These are phyloP conservation scores for Dryocosmus kuriphilus DNA, from an alignment of 2,888 invertebrate species.

Conservation along the genomic window DNA sequence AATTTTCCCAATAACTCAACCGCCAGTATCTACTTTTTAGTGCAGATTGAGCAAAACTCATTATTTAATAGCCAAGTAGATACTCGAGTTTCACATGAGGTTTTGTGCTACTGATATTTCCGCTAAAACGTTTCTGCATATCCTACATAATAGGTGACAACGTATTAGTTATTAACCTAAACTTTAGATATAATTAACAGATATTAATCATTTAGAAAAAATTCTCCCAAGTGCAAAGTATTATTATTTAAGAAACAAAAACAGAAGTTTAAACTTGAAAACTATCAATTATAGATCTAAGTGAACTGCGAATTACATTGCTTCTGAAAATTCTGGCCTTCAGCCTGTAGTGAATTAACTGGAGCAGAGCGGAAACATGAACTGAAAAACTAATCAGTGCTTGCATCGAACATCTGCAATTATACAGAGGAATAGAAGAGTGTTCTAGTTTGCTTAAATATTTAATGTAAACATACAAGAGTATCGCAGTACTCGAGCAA, in stretches of 20 bases:
- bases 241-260: not conserved
- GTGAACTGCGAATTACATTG: not conserved
- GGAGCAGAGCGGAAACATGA: not conserved
- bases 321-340: not conserved
- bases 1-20: slow-evolving; percentile 16
- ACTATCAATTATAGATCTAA: not conserved
- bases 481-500: not conserved
- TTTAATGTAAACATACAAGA: not conserved
- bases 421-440: not conserved
- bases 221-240: not conserved
- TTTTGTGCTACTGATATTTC: not conserved
- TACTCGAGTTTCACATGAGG: not conserved
- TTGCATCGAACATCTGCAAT: not conserved
- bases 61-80: not conserved
- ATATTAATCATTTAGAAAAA: not conserved
- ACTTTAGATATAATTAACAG: not conserved
- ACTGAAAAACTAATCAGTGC: not conserved
- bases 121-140: not conserved
- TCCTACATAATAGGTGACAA: not conserved
- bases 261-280: not conserved
- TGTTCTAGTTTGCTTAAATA: not conserved
- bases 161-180: not conserved
- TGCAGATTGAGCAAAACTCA: slow-evolving; percentile 2
- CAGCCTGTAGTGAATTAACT: not conserved
- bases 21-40: slow-evolving; percentile 9